A percentile compares a stretch with the other conserved stretches of the same genome.
phyloP scores from a whole-genome alignment of 2,113 vertebrate genomes.

The Oreotragus oreotragus region DNA sequence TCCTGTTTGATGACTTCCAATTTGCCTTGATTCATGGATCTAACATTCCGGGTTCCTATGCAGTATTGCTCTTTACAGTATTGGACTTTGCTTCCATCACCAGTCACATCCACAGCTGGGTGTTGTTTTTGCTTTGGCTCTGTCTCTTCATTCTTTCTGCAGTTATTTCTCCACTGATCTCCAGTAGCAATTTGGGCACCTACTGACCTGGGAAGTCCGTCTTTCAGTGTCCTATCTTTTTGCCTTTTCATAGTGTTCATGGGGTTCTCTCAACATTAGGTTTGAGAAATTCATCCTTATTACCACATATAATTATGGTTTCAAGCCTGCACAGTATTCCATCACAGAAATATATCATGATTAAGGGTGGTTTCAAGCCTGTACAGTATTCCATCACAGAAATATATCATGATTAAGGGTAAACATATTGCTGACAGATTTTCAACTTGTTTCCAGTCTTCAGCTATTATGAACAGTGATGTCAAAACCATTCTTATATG shows the following conservation, averaged over 20 bases:
- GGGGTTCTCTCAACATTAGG: neutral
- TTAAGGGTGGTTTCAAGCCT: too few species aligned
- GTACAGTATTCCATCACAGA: constrained; percentile 12
- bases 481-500: constrained; percentile 30
- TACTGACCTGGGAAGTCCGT: neutral
- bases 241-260: neutral
- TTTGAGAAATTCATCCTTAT: neutral
- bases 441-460: constrained; percentile 26
- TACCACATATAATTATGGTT: neutral
- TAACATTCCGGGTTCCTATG: neutral
- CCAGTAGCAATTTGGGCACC: neutral
- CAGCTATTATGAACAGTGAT: neutral
- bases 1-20: neutral
- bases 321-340: neutral
- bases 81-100: neutral
- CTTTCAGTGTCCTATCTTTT: neutral
- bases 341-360: constrained; percentile 18
- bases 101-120: neutral
- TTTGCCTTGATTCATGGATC: neutral
- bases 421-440: neutral
- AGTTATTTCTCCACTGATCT: neutral
- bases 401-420: constrained; percentile 9
- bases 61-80: neutral
- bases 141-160: neutral
- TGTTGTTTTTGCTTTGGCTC: neutral